A percentile compares a stretch with the other conserved stretches of the same genome.
phyloP scores from a whole-genome alignment of 1,140 invertebrate species.

The Kradibia gibbosae region DNA sequence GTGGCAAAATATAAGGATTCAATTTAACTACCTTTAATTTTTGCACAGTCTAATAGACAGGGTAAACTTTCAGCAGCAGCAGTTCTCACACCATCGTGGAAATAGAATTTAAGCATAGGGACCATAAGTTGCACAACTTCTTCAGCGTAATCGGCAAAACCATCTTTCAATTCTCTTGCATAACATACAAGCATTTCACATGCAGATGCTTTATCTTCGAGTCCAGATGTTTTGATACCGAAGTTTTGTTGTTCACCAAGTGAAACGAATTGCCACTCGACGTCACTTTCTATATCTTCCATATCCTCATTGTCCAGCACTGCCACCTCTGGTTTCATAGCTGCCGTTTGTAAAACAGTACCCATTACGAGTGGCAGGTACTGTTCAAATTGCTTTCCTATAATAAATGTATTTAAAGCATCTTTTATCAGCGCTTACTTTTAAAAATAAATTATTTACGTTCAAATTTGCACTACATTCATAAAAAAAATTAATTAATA shows the following conservation, averaged over 20 bases:
- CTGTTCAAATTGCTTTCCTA: slow-evolving; percentile 92
- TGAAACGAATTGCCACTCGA: slow-evolving; percentile 98
- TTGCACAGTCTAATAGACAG: slow-evolving; percentile 93
- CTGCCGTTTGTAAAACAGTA: slow-evolving; percentile 94
- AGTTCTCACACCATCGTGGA: slow-evolving; percentile 95
- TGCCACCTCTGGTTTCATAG: slow-evolving; percentile 98
- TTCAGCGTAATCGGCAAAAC: slow-evolving; percentile 95
- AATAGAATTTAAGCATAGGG: slow-evolving; percentile 98
- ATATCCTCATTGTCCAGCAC: slow-evolving; percentile 94
- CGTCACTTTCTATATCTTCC: slow-evolving; percentile 88
- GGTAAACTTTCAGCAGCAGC: slow-evolving; percentile 97
- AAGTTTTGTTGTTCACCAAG: slow-evolving; percentile 97
- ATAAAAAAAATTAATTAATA: too few relatives aligned
- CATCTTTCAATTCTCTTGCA: slow-evolving; percentile 96
- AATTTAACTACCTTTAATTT: slow-evolving; percentile 79
- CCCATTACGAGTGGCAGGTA: slow-evolving; percentile 98
- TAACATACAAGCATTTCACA: slow-evolving; percentile 99
- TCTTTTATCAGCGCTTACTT: neutral
- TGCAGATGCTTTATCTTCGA: slow-evolving; percentile 99
- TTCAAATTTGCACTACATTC: too few relatives aligned
- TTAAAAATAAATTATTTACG: too few relatives aligned
- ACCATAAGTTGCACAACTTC: slow-evolving; percentile 96
- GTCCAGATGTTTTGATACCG: slow-evolving; percentile 90
- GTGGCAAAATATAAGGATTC: too few relatives aligned
- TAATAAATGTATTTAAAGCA: slow-evolving; percentile 12